A percentile compares a stretch with the other conserved stretches of the same genome.
Conservation (phyloP, 2,797 vertebrate genomes). For the Picus viridis region DNA sequence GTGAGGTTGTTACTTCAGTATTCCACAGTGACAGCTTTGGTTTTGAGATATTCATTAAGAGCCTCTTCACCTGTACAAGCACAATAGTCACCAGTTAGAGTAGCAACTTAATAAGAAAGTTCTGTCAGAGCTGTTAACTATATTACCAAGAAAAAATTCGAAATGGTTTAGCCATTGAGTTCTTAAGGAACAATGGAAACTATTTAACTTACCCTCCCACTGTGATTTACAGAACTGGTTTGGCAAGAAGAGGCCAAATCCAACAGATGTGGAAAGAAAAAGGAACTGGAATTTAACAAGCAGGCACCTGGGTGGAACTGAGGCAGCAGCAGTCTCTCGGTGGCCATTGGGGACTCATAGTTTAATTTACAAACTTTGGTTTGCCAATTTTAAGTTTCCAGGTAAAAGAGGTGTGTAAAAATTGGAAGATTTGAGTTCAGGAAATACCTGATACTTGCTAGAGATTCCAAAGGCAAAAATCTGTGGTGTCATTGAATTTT, state of each 20-base stretch:
- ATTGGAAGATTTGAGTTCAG: background rate
- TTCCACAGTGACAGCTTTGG: conserved; percentile 96
- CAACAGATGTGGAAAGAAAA: background rate
- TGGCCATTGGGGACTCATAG: background rate
- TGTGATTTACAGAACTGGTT: background rate
- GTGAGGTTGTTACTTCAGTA: conserved; percentile 79
- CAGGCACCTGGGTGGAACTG: background rate
- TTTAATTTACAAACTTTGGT: background rate
- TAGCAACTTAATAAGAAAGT: background rate
- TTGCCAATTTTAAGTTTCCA: background rate
- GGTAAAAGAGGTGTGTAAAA: background rate
- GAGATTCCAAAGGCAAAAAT: background rate
- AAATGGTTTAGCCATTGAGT: background rate
- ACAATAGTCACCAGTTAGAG: conserved; percentile 26
- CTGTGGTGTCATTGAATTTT: background rate
- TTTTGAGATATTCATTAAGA: conserved; percentile 94
- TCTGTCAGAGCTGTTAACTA: background rate
- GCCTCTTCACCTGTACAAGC: conserved; percentile 90
- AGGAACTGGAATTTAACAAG: background rate
- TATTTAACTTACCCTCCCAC: background rate
- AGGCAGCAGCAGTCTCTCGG: background rate
- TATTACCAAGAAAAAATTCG: background rate
- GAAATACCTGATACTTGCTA: background rate
- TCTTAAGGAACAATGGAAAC: background rate
- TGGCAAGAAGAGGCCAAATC: background rate